Evolutionary conservation across 1,140 invertebrate genomes (phyloP).

Genomic region (Zaprionus kolodkinae): DNA sequence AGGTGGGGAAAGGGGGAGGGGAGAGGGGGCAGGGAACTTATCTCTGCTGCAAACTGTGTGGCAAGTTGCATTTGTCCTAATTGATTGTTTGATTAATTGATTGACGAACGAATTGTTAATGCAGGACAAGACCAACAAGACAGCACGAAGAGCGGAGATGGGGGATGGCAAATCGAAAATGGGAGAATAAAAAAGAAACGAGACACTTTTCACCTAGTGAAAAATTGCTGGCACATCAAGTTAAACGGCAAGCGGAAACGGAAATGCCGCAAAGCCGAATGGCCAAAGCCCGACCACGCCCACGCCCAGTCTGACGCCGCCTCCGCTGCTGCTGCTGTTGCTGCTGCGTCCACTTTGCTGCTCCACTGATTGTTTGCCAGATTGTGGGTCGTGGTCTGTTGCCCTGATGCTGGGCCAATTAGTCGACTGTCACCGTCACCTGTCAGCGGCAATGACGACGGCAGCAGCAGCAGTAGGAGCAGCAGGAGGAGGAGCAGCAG

Average conservation of each 20-base stretch:
- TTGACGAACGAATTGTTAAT: slow-evolving; percentile 51
- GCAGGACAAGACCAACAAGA: slow-evolving; percentile 15
- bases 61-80: slow-evolving; percentile 27
- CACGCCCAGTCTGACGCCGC: neutral
- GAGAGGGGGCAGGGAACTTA: neutral
- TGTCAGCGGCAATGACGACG: slow-evolving; percentile 16
- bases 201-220: slow-evolving; percentile 28
- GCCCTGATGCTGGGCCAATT: slow-evolving; percentile 52
- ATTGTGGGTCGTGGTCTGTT: slow-evolving; percentile 50
- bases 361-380: slow-evolving; percentile 40
- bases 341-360: slow-evolving; percentile 25
- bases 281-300: slow-evolving; percentile 3
- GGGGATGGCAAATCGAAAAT: neutral
- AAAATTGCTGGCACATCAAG: slow-evolving; percentile 40
- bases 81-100: slow-evolving; percentile 60
- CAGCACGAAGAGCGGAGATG: neutral
- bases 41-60: slow-evolving; percentile 1
- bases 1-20: too few relatives aligned
- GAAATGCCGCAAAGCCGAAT: slow-evolving; percentile 12
- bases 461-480: neutral
- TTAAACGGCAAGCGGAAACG: slow-evolving; percentile 11
- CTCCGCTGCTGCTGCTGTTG: neutral
- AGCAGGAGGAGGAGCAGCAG: slow-evolving; percentile 1
- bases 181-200: neutral
- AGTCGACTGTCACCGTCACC: slow-evolving; percentile 57